A percentile compares a stretch with the other conserved stretches of the same genome.
Conservation (phyloP, 2,797 vertebrate genomes). For the Pseudomugil tenellus region DNA sequence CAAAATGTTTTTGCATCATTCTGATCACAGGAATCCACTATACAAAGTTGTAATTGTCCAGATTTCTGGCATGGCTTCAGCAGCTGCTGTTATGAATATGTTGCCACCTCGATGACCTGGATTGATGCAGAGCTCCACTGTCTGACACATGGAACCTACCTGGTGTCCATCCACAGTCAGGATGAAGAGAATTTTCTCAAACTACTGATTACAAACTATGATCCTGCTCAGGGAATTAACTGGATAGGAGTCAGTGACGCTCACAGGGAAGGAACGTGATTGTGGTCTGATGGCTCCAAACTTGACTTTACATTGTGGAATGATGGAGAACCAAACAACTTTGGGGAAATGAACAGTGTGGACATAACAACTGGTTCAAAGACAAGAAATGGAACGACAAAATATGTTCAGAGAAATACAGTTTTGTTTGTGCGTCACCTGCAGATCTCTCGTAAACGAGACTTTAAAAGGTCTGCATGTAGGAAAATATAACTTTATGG, state of each 20-base stretch:
- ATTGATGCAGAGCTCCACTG: slow-evolving; percentile 44
- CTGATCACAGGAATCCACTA: too few species aligned
- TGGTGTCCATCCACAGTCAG: slow-evolving; percentile 38
- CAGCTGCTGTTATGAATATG: slow-evolving; percentile 31
- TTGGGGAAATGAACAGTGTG: fast-evolving
- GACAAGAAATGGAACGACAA: fast-evolving
- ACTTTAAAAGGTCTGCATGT: too few species aligned
- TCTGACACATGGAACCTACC: slow-evolving; percentile 18
- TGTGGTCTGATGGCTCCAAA: slow-evolving; percentile 46
- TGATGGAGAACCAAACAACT: fast-evolving
- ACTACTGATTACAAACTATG: slow-evolving; percentile 21
- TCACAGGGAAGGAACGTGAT: slow-evolving; percentile 18
- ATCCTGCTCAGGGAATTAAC: fast-evolving
- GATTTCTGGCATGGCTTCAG: slow-evolving; percentile 17
- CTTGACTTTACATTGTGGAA: fast-evolving
- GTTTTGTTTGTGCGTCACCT: slow-evolving; percentile 33
- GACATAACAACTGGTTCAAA: fast-evolving
- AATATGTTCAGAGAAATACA: fast-evolving
- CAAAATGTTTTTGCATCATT: too few species aligned
- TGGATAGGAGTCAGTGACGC: slow-evolving; percentile 41
- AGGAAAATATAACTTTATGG: too few species aligned
- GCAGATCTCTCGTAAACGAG: too few species aligned
- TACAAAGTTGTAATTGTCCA: neutral
- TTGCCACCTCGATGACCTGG: neutral
- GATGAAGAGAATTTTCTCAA: slow-evolving; percentile 1